phyloP scores from a whole-genome alignment of 1,140 invertebrate genomes.

The Melitaea cinxia region DNA sequence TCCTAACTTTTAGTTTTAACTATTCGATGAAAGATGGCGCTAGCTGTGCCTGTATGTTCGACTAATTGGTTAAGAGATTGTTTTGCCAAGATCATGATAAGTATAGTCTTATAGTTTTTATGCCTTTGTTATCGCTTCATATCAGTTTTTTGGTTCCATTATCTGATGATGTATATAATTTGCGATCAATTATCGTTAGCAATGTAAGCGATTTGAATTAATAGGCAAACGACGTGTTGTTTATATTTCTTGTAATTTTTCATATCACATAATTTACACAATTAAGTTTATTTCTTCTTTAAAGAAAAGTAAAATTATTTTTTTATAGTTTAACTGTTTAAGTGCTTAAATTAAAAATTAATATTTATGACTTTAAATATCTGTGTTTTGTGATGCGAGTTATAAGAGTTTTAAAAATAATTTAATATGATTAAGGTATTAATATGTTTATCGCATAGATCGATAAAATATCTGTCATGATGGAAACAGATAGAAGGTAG shows the following conservation, averaged over 20 bases:
- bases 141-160: conserved; percentile 13
- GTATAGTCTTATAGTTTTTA: conserved; percentile 8
- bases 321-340: no score
- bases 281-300: no score
- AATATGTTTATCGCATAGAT: no score
- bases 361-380: no score
- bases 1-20: neutral
- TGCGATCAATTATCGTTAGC: conserved; percentile 12
- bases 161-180: conserved; percentile 21
- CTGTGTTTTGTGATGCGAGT: no score
- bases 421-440: no score
- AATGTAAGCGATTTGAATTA: neutral
- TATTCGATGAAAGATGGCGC: conserved; percentile 17
- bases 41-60: neutral
- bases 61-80: conserved; percentile 8
- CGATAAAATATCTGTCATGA: no score
- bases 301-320: no score
- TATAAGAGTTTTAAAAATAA: no score
- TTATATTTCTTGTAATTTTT: neutral
- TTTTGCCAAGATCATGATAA: neutral
- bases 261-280: no score
- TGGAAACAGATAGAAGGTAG: no score
- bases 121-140: conserved; percentile 6
- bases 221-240: neutral
- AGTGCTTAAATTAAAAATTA: no score